Evolutionary conservation across 2,113 vertebrate species (phyloP).

Genomic region (Machaerirhynchus nigripectus): DNA sequence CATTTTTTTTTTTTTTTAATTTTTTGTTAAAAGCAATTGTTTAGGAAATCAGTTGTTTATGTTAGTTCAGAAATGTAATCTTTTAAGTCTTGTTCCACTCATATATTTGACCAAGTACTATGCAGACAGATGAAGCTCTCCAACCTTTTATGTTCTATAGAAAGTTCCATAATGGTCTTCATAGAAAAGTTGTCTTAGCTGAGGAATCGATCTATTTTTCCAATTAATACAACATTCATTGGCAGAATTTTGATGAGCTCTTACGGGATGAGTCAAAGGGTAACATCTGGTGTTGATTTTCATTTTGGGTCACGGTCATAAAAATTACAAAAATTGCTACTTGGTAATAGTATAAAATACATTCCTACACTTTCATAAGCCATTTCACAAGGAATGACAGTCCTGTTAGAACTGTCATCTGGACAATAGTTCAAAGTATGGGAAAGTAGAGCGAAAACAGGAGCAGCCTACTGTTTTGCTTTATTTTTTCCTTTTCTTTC

Average conservation of each 20-base stretch:
- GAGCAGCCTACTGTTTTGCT: background rate
- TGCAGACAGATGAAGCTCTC: background rate
- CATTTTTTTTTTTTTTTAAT: background rate
- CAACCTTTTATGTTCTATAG: background rate
- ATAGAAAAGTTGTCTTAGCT: background rate
- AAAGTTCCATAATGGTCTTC: background rate
- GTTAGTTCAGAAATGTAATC: background rate
- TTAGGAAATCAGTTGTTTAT: background rate
- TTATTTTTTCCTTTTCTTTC: background rate
- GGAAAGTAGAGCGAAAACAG: background rate
- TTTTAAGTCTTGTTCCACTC: background rate
- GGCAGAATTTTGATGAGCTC: background rate
- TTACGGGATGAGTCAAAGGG: background rate
- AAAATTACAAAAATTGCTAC: background rate
- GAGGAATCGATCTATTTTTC: background rate
- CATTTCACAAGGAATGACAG: background rate
- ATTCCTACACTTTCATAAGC: background rate
- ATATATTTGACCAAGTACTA: background rate
- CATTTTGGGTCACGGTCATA: background rate
- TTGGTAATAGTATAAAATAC: background rate
- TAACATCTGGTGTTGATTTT: background rate
- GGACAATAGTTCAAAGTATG: background rate
- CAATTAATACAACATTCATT: background rate
- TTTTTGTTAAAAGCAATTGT: background rate
- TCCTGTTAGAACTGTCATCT: background rate